These are phyloP conservation scores for Tragelaphus oryx DNA, from an alignment of 2,797 vertebrate genomes.

Conservation along the genomic window DNA sequence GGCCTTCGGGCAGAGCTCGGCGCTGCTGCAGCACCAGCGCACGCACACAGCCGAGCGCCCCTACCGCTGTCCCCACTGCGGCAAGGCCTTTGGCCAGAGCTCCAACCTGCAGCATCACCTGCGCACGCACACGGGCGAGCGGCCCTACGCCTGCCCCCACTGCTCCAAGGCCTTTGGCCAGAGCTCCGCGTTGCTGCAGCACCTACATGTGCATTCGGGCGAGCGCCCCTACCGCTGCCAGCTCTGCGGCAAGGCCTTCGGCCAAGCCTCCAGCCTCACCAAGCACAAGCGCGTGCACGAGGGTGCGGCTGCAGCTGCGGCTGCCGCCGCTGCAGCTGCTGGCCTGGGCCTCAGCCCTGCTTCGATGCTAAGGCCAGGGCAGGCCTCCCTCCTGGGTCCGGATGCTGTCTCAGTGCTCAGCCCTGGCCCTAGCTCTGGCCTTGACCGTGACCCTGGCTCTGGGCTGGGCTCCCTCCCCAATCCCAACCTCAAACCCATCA, in stretches of 20 bases:
- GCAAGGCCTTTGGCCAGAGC: conserved; percentile 80
- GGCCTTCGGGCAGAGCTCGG: conserved; percentile 75
- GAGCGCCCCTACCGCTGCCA: conserved; percentile 75
- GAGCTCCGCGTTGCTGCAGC: conserved; percentile 76
- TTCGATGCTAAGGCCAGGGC: conserved; percentile 12
- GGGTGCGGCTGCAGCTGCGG: conserved; percentile 45
- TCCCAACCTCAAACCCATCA: not conserved
- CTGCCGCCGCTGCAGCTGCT: accelerated
- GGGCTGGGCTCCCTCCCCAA: not conserved
- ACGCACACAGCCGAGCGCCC: conserved; percentile 78
- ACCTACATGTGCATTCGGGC: conserved; percentile 75
- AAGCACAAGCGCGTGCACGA: conserved; percentile 78
- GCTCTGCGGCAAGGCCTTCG: conserved; percentile 73
- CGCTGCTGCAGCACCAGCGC: conserved; percentile 74
- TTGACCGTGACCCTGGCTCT: not conserved
- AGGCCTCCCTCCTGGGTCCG: conserved; percentile 41
- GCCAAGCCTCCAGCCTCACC: conserved; percentile 74
- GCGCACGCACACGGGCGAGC: conserved; percentile 76
- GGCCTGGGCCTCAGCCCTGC: conserved; percentile 41
- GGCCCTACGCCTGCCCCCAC: conserved; percentile 75
- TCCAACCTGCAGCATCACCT: conserved; percentile 78
- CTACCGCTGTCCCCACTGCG: conserved; percentile 74
- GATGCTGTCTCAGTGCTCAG: conserved; percentile 35
- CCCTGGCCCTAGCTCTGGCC: not conserved
- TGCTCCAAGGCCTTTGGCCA: conserved; percentile 79